Base-by-base conservation (phyloP, 2,797 vertebrate genomes). In the Chaetophractus vellerosus region DNA sequence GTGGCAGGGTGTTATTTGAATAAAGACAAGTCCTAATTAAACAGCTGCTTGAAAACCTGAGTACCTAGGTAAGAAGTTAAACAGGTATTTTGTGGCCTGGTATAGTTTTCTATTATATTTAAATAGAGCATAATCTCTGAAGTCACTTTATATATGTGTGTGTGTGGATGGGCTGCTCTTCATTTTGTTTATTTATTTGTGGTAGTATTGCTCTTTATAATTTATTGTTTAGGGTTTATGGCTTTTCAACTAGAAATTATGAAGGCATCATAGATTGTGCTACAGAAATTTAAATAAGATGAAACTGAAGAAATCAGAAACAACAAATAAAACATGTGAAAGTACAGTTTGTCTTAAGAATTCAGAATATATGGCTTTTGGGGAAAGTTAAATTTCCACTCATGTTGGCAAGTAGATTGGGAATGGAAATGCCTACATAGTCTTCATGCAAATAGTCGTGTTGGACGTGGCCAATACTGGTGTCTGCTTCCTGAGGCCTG, bases 101-200 rank as follows among this genome's bases (percentile, higher is more conserved):
- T 57, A 57, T 66, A 26, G 52, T 78, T 90, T 89, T 72, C 5
- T 48, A 36, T 63, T 75, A 55, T 50, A 69, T 41, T 75, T 91
- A 80, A 9, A 66, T 4, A 85, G 7, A 90, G 18, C 7, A 88
- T 85, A 63, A 86, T 91, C 38, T 94, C 15, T 78, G n/a, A 71
- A 69, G 26, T 75, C 0, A 76, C 6, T 33, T 2, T 50, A 18
- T 48, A 1, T 68, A 0, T 55, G 1, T 48, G 31, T 52, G 9
- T 28, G 10, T 41, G 4, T 66, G 48, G 2, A 16, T 64, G 7
- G 3, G 45, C 24, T 12, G 1, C 14, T 64, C 38, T 52, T 15
- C 2, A 19, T 55, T 5, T 84, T 84, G 74, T 68, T 84, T 85
- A 55, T 55, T 55, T 55, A 55, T 55, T 23, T 57, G 12, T 31